phyloP scores from a whole-genome alignment of 2,797 vertebrate species.

The Argyrosomus regius region DNA sequence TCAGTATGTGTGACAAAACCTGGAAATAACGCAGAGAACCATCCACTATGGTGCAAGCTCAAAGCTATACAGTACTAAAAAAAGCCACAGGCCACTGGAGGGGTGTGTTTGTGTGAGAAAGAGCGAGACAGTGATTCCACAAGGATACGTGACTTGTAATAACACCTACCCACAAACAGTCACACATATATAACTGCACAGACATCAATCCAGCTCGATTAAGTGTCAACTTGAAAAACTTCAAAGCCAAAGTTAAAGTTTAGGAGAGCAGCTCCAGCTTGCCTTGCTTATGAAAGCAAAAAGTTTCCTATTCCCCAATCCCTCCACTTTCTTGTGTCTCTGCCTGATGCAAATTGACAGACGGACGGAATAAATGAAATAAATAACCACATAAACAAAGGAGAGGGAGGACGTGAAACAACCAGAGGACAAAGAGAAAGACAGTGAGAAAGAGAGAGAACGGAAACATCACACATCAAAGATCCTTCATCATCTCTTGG shows the following conservation, averaged over 20 bases:
- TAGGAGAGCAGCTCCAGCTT: conserved; percentile 32
- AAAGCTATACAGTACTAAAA: conserved; percentile 4
- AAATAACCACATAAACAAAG: conserved; percentile 75
- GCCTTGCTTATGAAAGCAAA: conserved; percentile 56
- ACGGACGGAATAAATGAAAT: conserved; percentile 73
- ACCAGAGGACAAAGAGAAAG: conserved; percentile 66
- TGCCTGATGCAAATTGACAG: conserved; percentile 78
- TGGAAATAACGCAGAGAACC: conserved; percentile 16
- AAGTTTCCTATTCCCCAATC: conserved; percentile 69
- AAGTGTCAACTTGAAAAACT: conserved; percentile 55
- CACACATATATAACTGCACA: conserved; percentile 20
- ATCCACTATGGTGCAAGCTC: not conserved
- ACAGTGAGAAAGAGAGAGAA: conserved; percentile 47
- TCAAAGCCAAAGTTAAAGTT: conserved; percentile 65
- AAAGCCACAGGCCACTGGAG: conserved; percentile 6
- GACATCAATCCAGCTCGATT: conserved; percentile 41
- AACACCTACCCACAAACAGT: conserved; percentile 30
- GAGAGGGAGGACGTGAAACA: conserved; percentile 66
- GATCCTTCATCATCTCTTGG: conserved; percentile 76
- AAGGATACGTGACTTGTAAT: conserved; percentile 15
- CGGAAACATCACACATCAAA: conserved; percentile 80
- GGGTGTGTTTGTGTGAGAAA: conserved; percentile 11
- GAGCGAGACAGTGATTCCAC: conserved; percentile 12
- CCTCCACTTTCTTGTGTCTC: conserved; percentile 48
- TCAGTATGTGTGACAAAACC: conserved; percentile 22